Conservation (phyloP, 2,797 vertebrate species). For the Salarias fasciatus region DNA sequence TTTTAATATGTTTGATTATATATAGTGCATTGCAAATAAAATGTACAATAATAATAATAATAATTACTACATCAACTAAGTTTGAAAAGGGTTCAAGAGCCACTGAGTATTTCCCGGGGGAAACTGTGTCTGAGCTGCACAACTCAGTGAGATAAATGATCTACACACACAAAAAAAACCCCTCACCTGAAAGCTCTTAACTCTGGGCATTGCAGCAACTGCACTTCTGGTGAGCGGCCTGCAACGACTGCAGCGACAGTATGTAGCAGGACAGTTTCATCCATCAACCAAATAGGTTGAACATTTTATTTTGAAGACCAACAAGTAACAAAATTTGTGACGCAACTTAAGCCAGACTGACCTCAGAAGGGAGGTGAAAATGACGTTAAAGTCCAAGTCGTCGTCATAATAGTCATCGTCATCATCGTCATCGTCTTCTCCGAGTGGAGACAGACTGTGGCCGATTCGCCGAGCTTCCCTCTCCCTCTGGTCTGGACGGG, state of each 20-base stretch:
- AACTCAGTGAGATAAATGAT: neutral
- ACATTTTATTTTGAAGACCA: no score
- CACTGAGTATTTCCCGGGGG: no score
- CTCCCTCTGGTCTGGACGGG: conserved; percentile 76
- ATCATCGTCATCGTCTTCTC: conserved; percentile 82
- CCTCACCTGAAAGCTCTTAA: conserved; percentile 90
- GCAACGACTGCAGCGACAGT: conserved; percentile 79
- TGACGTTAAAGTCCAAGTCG: conserved; percentile 85
- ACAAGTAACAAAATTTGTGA: no score
- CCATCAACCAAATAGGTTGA: neutral
- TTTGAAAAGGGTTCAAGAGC: no score
- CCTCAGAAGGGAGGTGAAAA: conserved; percentile 91
- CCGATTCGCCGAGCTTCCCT: conserved; percentile 81
- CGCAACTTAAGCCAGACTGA: conserved; percentile 26
- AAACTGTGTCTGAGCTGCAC: neutral
- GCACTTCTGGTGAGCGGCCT: conserved; percentile 76
- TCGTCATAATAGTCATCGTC: conserved; percentile 85
- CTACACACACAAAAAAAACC: conserved; percentile 9
- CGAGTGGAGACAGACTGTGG: conserved; percentile 80
- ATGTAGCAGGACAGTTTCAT: neutral
- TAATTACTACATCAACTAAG: no score
- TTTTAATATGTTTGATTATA: no score
- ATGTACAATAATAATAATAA: no score
- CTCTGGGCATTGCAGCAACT: conserved; percentile 74
- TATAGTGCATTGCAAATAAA: no score